These are phyloP conservation scores for Oreohelix idahoensis DNA, from an alignment of 1,140 invertebrate species.

Conservation along the genomic window DNA sequence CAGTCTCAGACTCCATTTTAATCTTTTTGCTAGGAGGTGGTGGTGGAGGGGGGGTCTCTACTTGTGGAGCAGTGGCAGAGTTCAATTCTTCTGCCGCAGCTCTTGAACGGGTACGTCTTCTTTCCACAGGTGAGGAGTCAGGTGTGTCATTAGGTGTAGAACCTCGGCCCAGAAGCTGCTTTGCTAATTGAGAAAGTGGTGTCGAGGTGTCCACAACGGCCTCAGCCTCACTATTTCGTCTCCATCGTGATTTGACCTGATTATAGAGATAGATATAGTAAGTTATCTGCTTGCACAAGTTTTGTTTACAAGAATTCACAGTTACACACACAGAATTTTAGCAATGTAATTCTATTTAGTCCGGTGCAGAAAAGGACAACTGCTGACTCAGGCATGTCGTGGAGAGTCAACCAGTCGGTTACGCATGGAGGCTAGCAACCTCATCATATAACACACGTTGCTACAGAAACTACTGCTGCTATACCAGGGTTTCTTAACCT, in stretches of 20 bases:
- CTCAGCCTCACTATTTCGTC: slow-evolving; percentile 86
- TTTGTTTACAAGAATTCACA: too few relatives aligned
- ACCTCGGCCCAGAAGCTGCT: not conserved
- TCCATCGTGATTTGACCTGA: slow-evolving; percentile 90
- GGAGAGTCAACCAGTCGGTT: too few relatives aligned
- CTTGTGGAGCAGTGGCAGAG: not conserved
- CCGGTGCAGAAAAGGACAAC: too few relatives aligned
- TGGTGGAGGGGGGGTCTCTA: slow-evolving; percentile 33
- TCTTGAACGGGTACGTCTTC: slow-evolving; percentile 22
- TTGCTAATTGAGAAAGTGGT: slow-evolving; percentile 28
- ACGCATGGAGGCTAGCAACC: too few relatives aligned
- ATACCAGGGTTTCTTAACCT: too few relatives aligned
- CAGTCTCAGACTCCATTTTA: slow-evolving; percentile 12
- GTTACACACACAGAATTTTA: too few relatives aligned
- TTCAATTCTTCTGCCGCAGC: slow-evolving; percentile 24
- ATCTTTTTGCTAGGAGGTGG: slow-evolving; percentile 31
- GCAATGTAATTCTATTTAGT: too few relatives aligned
- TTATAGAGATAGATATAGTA: too few relatives aligned
- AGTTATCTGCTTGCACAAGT: too few relatives aligned
- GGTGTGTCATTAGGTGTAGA: slow-evolving; percentile 4
- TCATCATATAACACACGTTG: too few relatives aligned
- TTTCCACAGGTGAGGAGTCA: slow-evolving; percentile 23
- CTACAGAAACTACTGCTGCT: too few relatives aligned
- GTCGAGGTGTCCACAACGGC: slow-evolving; percentile 43
- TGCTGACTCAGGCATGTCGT: too few relatives aligned